phyloP scores from a whole-genome alignment of 2,797 vertebrate genomes.

The Tenualosa ilisha region DNA sequence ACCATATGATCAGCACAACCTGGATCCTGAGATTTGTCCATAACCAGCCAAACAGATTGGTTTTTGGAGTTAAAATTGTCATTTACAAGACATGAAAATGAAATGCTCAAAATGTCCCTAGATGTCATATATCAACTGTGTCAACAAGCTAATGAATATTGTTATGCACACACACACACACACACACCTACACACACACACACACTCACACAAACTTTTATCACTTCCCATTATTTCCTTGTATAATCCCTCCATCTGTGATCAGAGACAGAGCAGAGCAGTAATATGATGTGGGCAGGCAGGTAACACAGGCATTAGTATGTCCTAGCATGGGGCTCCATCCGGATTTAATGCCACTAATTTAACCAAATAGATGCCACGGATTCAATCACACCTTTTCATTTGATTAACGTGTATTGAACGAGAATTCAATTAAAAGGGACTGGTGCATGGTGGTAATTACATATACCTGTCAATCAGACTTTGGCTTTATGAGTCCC shows the following conservation, averaged over 20 bases:
- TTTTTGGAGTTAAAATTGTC: neutral
- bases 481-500: conserved; percentile 28
- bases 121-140: neutral
- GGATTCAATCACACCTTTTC: conserved; percentile 64
- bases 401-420: conserved; percentile 72
- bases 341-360: conserved; percentile 63
- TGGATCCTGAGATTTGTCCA: neutral
- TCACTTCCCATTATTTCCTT: neutral
- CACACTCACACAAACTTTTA: neutral
- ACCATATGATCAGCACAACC: too few species aligned
- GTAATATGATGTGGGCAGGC: conserved; percentile 35
- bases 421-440: conserved; percentile 70
- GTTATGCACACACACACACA: neutral
- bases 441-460: conserved; percentile 54
- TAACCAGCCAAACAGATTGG: neutral
- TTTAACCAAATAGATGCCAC: conserved; percentile 64
- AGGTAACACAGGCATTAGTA: conserved; percentile 58
- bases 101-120: neutral
- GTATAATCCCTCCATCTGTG: neutral
- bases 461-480: conserved; percentile 28
- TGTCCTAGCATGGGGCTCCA: conserved; percentile 63
- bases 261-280: neutral
- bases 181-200: neutral
- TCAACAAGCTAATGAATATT: too few species aligned
- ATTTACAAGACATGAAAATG: neutral